Percentiles rank a stretch among this genome's conserved stretches.
phyloP scores from a whole-genome alignment of 35 echinoderm and acorn worm genomes.

The Strongylocentrotus purpuratus region DNA sequence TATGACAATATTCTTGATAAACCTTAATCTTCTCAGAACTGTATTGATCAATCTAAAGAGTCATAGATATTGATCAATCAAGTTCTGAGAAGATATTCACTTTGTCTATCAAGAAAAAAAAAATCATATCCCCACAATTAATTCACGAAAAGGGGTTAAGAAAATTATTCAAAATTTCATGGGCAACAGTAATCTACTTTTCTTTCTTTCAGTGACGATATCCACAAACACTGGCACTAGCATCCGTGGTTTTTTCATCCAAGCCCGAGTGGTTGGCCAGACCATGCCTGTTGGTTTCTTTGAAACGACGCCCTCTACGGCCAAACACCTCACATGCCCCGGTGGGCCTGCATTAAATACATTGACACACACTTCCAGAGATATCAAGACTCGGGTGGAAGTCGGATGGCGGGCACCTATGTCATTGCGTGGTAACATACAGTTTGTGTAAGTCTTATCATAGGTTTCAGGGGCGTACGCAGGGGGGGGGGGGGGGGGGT shows the following conservation, averaged over 20 bases:
- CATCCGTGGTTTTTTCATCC: not conserved
- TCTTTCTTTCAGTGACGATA: not conserved
- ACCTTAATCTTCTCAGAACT: no score
- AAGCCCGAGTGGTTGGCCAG: not conserved
- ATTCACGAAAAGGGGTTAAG: no score
- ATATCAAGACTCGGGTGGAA: not conserved
- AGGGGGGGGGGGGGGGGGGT: no score
- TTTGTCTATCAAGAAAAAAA: no score
- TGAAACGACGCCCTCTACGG: not conserved
- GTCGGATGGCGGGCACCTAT: not conserved
- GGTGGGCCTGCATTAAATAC: not conserved
- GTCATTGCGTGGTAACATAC: not conserved
- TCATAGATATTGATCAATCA: no score
- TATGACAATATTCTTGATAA: no score
- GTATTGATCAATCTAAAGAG: no score
- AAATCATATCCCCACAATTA: no score
- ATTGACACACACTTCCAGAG: not conserved
- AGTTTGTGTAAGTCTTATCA: constrained; percentile 7
- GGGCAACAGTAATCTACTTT: not conserved
- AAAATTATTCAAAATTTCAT: no score
- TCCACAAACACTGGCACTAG: not conserved
- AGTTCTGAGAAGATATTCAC: no score
- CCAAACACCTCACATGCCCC: not conserved
- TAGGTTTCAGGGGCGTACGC: not conserved
- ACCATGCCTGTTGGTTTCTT: not conserved